Conservation (phyloP, 2,113 vertebrate genomes). For the Calidris pygmaea region DNA sequence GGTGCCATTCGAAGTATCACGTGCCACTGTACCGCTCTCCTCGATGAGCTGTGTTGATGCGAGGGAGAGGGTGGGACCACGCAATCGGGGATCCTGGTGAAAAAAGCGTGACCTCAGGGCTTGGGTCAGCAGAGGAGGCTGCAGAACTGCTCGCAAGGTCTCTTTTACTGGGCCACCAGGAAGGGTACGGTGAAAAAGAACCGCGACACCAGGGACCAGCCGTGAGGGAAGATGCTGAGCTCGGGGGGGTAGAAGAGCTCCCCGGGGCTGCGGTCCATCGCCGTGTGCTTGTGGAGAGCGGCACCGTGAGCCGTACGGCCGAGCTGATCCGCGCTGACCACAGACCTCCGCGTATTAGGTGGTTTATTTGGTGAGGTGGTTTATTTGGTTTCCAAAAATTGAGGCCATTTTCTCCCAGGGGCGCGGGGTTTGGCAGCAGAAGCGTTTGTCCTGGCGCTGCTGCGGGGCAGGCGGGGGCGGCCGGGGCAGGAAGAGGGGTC, state of each 20-base stretch:
- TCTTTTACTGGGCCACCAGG: background rate
- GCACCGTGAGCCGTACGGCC: background rate
- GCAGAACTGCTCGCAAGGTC: background rate
- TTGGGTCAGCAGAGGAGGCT: background rate
- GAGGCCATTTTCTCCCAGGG: fast-evolving
- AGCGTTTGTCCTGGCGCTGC: background rate
- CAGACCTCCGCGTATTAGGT: fast-evolving
- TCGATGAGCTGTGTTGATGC: no score
- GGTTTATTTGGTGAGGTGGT: no score
- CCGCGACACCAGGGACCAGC: background rate
- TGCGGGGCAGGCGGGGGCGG: background rate
- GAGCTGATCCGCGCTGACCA: background rate
- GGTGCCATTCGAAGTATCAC: background rate
- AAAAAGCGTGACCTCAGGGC: background rate
- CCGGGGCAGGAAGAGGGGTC: background rate
- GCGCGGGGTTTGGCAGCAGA: background rate
- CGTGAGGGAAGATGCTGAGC: background rate
- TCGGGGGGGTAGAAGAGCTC: background rate
- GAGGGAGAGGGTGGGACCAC: background rate
- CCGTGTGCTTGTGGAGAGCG: no score
- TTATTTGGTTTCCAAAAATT: background rate
- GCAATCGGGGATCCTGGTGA: no score
- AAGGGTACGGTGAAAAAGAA: background rate
- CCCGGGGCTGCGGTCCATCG: fast-evolving
- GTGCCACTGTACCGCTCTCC: background rate